Evolutionary conservation across 2,797 vertebrate species (phyloP).

Genomic region (Zenarchopterus dispar): DNA sequence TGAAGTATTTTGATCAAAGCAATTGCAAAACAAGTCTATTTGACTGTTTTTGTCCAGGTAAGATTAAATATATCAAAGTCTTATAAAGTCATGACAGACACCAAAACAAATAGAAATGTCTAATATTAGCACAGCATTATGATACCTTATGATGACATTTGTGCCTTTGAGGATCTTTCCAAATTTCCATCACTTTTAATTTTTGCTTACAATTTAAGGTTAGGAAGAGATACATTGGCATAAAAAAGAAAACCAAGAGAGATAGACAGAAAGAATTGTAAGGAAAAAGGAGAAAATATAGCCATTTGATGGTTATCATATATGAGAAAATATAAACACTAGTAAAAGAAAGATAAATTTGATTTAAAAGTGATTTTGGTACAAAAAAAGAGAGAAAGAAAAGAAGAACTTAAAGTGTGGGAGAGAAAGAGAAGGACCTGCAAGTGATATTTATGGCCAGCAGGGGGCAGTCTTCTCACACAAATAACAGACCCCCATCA

Average conservation of each 20-base stretch:
- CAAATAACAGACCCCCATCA: slow-evolving; percentile 10
- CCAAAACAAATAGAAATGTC: slow-evolving; percentile 9
- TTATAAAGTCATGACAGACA: slow-evolving; percentile 1
- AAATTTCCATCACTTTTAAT: neutral
- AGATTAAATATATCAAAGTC: slow-evolving; percentile 23
- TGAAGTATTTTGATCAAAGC: slow-evolving; percentile 27
- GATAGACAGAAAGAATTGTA: neutral
- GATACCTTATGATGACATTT: slow-evolving; percentile 1
- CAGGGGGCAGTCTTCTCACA: slow-evolving; percentile 59
- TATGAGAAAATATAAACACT: too few species aligned
- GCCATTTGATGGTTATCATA: too few species aligned
- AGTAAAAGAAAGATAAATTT: too few species aligned
- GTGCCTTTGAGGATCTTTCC: neutral
- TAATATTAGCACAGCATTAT: slow-evolving; percentile 44
- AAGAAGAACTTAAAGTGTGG: too few species aligned
- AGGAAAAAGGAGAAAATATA: neutral
- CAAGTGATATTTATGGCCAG: slow-evolving; percentile 12
- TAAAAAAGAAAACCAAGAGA: neutral
- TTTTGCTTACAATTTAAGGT: neutral
- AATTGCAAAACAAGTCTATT: slow-evolving; percentile 36
- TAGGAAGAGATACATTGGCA: neutral
- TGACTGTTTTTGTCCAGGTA: slow-evolving; percentile 13
- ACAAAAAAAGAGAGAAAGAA: too few species aligned
- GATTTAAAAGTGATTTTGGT: too few species aligned
- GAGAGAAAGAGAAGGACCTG: neutral